Evolutionary conservation across 2,888 invertebrate species (phyloP).

Genomic region (Pseudanteris insignis): DNA sequence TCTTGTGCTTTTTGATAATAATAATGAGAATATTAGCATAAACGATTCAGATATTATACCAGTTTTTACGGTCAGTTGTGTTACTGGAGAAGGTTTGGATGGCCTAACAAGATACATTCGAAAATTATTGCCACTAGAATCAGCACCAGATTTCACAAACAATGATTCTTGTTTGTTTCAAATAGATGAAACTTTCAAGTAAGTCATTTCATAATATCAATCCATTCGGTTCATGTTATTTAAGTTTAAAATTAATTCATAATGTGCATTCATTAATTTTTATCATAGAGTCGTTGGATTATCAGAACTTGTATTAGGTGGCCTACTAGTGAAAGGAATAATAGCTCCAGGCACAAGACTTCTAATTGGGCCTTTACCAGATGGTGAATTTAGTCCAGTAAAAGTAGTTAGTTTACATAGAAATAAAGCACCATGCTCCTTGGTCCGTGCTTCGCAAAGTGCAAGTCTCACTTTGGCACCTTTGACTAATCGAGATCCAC

Average conservation of each 20-base stretch:
- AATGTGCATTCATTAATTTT: neutral
- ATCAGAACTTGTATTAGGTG: conserved; percentile 82
- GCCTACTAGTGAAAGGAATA: conserved; percentile 84
- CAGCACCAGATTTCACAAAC: conserved; percentile 53
- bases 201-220: conserved; percentile 13
- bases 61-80: conserved; percentile 90
- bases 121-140: conserved; percentile 72
- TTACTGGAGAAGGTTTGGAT: conserved; percentile 85
- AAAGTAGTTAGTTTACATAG: conserved; percentile 87
- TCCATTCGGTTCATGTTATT: neutral
- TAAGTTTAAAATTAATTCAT: neutral
- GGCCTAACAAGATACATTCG: conserved; percentile 87
- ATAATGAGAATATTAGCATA: conserved; percentile 48
- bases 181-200: conserved; percentile 88
- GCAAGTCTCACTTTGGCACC: conserved; percentile 81
- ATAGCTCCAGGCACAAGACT: conserved; percentile 85
- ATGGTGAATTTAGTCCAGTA: conserved; percentile 82
- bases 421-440: conserved; percentile 88
- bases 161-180: conserved; percentile 74
- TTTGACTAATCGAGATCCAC: conserved; percentile 64
- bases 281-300: conserved; percentile 76
- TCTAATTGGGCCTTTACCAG: conserved; percentile 79
- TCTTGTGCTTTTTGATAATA: conserved; percentile 53
- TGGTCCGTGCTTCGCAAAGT: conserved; percentile 89
- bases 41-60: conserved; percentile 70